Conservation (phyloP, 2,797 vertebrate genomes). For the Lutjanus argentimaculatus region DNA sequence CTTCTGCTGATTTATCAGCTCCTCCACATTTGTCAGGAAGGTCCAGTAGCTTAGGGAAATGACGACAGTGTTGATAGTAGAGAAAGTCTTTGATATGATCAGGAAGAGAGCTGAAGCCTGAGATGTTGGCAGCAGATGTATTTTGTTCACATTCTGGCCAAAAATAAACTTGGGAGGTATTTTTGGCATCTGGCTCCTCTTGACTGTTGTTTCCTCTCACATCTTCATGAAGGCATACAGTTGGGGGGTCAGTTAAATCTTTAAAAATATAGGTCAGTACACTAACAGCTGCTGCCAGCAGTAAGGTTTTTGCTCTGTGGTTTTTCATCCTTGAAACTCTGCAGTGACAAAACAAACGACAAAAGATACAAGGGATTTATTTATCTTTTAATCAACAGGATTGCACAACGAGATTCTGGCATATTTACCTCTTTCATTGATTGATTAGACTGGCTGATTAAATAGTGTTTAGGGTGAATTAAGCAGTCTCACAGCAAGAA, state of each 20-base stretch:
- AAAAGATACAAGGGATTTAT: neutral
- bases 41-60: constrained; percentile 79
- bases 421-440: no score
- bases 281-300: no score
- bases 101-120: constrained; percentile 78
- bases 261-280: no score
- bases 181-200: neutral
- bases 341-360: neutral
- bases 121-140: constrained; percentile 46
- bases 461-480: no score
- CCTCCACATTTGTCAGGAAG: constrained; percentile 81
- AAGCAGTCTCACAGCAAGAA: no score
- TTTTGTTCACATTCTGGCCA: constrained; percentile 72
- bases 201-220: neutral
- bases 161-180: neutral
- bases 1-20: constrained; percentile 31
- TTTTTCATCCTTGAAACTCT: neutral
- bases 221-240: no score
- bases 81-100: constrained; percentile 82
- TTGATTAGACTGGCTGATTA: no score
- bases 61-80: constrained; percentile 85
- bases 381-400: no score
- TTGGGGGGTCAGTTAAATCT: no score
- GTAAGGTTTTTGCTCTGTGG: no score
- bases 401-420: no score